Conservation (phyloP, 2,888 invertebrate species). For the Lasioglossum vierecki region DNA sequence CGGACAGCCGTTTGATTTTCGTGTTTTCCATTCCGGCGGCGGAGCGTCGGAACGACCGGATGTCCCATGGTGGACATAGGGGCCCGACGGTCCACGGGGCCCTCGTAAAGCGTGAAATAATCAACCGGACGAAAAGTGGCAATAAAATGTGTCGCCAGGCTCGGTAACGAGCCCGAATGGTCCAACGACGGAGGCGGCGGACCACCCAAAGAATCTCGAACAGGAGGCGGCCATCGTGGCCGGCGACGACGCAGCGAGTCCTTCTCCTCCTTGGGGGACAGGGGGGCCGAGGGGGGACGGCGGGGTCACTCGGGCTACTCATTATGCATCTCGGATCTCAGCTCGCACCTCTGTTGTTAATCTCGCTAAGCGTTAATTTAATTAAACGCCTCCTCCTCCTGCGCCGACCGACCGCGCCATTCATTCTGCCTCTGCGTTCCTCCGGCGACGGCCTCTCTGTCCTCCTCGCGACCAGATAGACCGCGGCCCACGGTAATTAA, state of each 20-base stretch:
- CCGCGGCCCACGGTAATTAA: conserved; percentile 64
- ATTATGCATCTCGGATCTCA: conserved; percentile 84
- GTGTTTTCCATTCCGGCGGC: conserved; percentile 24
- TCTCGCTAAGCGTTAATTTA: conserved; percentile 84
- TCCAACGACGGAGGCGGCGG: conserved; percentile 75
- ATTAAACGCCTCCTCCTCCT: conserved; percentile 79
- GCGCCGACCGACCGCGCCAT: conserved; percentile 67
- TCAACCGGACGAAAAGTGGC: conserved; percentile 81
- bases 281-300: conserved; percentile 51
- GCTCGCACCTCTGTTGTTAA: conserved; percentile 83
- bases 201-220: conserved; percentile 83
- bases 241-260: conserved; percentile 45
- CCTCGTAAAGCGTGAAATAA: conserved; percentile 82
- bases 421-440: conserved; percentile 68
- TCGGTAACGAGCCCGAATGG: conserved; percentile 79
- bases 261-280: conserved; percentile 4
- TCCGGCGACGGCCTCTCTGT: conserved; percentile 54
- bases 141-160: conserved; percentile 82
- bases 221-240: conserved; percentile 65
- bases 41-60: conserved; percentile 58
- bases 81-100: conserved; percentile 54
- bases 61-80: conserved; percentile 52
- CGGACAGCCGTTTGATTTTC: conserved; percentile 17
- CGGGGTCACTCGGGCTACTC: conserved; percentile 79
- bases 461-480: conserved; percentile 69